Percentiles rank a stretch among this genome's conserved stretches.
Evolutionary conservation across 2,797 vertebrate genomes (phyloP).

Genomic region (Hydrolagus colliei): DNA sequence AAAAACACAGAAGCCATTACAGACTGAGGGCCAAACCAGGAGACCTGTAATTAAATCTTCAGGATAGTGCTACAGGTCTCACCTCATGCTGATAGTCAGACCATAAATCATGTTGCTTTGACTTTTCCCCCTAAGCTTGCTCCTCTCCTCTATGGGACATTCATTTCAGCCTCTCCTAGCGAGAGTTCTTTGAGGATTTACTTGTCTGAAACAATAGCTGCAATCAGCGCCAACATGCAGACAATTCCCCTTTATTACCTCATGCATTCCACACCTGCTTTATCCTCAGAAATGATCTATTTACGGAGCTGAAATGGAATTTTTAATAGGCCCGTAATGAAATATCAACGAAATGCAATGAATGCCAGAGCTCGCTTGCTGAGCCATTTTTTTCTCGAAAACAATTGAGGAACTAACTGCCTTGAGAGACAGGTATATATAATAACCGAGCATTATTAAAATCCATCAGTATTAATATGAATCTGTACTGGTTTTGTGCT

Average conservation of each 20-base stretch:
- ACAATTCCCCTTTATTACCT: slow-evolving; percentile 1
- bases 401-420: not conserved
- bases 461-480: not conserved
- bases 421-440: not conserved
- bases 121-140: not conserved
- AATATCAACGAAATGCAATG: not conserved
- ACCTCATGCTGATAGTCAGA: not conserved
- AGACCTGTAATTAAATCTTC: not conserved
- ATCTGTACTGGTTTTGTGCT: not conserved
- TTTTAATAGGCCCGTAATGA: not conserved
- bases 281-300: not conserved
- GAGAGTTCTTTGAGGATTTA: not conserved
- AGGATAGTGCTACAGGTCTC: not conserved
- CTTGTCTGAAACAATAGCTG: not conserved
- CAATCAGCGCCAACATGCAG: not conserved
- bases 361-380: not conserved
- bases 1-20: not conserved
- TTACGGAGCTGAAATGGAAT: slow-evolving; percentile 3
- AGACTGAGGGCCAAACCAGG: not conserved
- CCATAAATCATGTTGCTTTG: not conserved
- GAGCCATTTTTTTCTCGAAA: no score
- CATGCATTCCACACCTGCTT: not conserved
- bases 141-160: not conserved
- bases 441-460: not conserved
- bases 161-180: not conserved